Percentiles rank a stretch among this genome's conserved stretches.
Evolutionary conservation across 30 jellyfish, hydroid and myxozoan genomes (phyloP).

Genomic region (Mastigias papua): DNA sequence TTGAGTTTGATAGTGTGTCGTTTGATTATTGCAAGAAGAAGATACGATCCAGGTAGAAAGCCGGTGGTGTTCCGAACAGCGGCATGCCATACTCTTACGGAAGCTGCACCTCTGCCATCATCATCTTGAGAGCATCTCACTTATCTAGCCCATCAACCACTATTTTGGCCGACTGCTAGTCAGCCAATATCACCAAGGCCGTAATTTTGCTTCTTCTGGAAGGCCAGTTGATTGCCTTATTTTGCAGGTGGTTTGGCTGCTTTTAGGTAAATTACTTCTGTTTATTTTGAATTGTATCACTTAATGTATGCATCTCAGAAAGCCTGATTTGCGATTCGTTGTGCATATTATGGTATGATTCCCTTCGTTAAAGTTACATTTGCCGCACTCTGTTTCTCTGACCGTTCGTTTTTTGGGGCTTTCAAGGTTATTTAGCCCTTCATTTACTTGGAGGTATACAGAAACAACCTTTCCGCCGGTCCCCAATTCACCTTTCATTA

Average conservation of each 20-base stretch:
- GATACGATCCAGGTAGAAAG: conserved; percentile 7
- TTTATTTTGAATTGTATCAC: conserved; percentile 54
- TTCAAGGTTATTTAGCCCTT: neutral
- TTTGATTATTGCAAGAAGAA: neutral
- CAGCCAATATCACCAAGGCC: neutral
- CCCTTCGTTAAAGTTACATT: neutral
- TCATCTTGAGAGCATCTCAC: conserved; percentile 1
- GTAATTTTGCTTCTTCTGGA: conserved; percentile 54
- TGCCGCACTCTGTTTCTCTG: no score
- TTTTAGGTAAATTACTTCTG: conserved; percentile 55
- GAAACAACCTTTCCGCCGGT: neutral
- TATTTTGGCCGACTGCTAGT: conserved; percentile 12
- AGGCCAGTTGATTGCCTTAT: conserved; percentile 67
- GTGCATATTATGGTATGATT: neutral
- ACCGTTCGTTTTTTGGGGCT: no score
- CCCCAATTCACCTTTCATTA: neutral
- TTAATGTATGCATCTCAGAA: neutral
- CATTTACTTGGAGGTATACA: neutral
- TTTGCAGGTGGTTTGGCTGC: conserved; percentile 68
- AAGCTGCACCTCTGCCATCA: conserved; percentile 29
- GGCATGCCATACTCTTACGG: conserved; percentile 24
- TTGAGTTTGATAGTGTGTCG: conserved; percentile 17
- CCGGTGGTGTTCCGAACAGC: neutral
- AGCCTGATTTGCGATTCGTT: neutral
- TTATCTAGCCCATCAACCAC: neutral